Evolutionary conservation across 2,888 invertebrate genomes (phyloP).

Genomic region (Ectobius pallidus): DNA sequence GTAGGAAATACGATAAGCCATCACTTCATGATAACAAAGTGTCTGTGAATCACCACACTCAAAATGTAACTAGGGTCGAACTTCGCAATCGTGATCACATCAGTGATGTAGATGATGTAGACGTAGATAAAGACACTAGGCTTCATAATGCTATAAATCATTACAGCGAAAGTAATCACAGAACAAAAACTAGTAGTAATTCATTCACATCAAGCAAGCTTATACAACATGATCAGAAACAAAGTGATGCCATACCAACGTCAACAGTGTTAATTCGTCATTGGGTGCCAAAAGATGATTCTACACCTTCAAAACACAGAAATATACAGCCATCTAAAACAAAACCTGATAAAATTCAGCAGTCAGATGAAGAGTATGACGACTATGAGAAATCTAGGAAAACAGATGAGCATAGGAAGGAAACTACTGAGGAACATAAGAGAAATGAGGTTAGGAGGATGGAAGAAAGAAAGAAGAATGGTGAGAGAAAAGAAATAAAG

Average conservation of each 20-base stretch:
- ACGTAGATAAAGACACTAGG: conserved; percentile 47
- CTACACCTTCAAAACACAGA: background rate
- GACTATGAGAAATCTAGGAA: conserved; percentile 10
- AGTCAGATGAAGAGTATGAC: conserved; percentile 15
- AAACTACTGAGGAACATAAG: conserved; percentile 19
- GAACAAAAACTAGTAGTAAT: conserved; percentile 6
- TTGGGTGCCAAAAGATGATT: conserved; percentile 8
- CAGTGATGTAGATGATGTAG: conserved; percentile 55
- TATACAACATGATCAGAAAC: conserved; percentile 34
- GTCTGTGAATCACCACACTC: background rate
- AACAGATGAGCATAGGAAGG: conserved; percentile 6
- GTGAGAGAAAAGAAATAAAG: conserved; percentile 61
- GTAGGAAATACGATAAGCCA: conserved; percentile 20
- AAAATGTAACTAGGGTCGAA: conserved; percentile 37
- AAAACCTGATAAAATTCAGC: background rate
- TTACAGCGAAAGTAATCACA: conserved; percentile 53
- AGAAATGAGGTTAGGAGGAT: conserved; percentile 13
- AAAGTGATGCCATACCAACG: conserved; percentile 36
- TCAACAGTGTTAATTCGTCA: conserved; percentile 40
- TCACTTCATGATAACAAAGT: background rate
- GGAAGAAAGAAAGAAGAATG: background rate
- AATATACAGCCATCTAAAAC: background rate
- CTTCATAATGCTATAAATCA: conserved; percentile 54
- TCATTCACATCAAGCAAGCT: conserved; percentile 32
- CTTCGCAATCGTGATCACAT: conserved; percentile 52